Conservation (phyloP, 2,888 invertebrate genomes). For the Ichneumoninae sp. region DNA sequence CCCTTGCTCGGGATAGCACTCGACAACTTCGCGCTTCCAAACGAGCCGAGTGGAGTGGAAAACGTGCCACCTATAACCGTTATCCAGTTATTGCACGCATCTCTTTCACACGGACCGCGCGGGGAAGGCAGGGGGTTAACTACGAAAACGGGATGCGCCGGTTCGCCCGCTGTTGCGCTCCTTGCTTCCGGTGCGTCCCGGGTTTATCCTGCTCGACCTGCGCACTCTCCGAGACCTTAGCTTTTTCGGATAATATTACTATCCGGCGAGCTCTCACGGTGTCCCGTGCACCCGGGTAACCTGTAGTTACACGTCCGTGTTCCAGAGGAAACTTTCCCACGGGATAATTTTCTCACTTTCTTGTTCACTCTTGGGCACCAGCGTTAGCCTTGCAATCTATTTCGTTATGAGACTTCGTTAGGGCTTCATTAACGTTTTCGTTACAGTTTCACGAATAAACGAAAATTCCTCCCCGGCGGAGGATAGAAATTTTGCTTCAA, state of each 20-base stretch:
- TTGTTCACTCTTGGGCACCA: constrained; percentile 20
- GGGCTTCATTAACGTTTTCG: constrained; percentile 46
- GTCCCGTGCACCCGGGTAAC: constrained; percentile 20
- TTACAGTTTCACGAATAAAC: constrained; percentile 39
- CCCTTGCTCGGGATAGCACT: constrained; percentile 55
- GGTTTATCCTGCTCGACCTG: constrained; percentile 19
- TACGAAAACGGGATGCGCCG: constrained; percentile 16
- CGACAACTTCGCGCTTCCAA: constrained; percentile 35
- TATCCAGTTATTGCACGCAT: constrained; percentile 68
- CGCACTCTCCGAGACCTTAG: constrained; percentile 14
- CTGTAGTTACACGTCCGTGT: constrained; percentile 25
- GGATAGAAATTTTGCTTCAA: constrained; percentile 23
- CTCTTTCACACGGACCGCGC: constrained; percentile 59
- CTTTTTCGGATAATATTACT: constrained; percentile 40
- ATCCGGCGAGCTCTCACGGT: constrained; percentile 28
- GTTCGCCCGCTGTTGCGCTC: constrained; percentile 23
- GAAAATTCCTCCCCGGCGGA: constrained; percentile 39
- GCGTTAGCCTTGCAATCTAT: constrained; percentile 23
- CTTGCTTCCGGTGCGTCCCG: constrained; percentile 31
- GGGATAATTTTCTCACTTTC: constrained; percentile 59
- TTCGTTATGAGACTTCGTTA: constrained; percentile 50
- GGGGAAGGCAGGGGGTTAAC: constrained; percentile 38
- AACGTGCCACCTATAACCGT: constrained; percentile 69
- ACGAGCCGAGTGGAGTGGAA: constrained; percentile 47
- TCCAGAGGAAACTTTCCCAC: constrained; percentile 40